These are phyloP conservation scores for Pemphredon lugubris DNA, from an alignment of 2,888 invertebrate species.

Conservation along the genomic window DNA sequence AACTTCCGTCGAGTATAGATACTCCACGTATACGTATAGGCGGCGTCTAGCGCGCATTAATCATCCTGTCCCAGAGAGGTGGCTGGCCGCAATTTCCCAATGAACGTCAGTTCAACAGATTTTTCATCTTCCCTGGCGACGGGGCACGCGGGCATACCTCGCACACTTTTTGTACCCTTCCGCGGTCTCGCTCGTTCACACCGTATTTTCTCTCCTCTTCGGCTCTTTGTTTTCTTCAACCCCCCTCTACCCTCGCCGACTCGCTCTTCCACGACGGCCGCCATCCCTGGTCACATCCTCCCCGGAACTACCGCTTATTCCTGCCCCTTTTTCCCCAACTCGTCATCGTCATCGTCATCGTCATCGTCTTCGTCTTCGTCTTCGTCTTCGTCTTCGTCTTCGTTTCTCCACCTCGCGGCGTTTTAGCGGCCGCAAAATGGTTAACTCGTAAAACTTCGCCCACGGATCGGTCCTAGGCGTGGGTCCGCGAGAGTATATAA, in stretches of 20 bases:
- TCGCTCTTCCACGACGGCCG: too few species aligned
- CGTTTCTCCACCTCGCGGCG: slow-evolving; percentile 29
- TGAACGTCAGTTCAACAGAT: slow-evolving; percentile 68
- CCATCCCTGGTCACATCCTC: too few species aligned
- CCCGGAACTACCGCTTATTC: slow-evolving; percentile 36
- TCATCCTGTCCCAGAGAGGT: slow-evolving; percentile 68
- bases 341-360: not conserved
- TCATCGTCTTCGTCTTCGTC: slow-evolving; percentile 4
- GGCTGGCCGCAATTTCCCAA: slow-evolving; percentile 71
- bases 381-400: slow-evolving; percentile 19
- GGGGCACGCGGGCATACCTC: slow-evolving; percentile 11
- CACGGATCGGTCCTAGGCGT: slow-evolving; percentile 37
- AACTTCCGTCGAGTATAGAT: slow-evolving; percentile 30
- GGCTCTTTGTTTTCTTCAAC: slow-evolving; percentile 36
- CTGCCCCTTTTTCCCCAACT: not conserved
- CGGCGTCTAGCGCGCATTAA: slow-evolving; percentile 56
- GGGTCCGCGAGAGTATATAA: slow-evolving; percentile 33
- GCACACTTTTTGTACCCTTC: slow-evolving; percentile 40
- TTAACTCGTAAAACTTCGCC: slow-evolving; percentile 65
- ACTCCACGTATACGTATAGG: not conserved
- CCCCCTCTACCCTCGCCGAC: slow-evolving; percentile 1
- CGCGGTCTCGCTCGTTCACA: slow-evolving; percentile 34
- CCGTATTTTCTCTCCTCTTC: slow-evolving; percentile 45
- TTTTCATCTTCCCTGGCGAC: slow-evolving; percentile 56
- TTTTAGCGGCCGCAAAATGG: slow-evolving; percentile 38